A percentile compares a stretch with the other conserved stretches of the same genome.
These are phyloP conservation scores for Engraulis encrasicolus DNA, from an alignment of 2,113 vertebrate species.

Conservation along the genomic window DNA sequence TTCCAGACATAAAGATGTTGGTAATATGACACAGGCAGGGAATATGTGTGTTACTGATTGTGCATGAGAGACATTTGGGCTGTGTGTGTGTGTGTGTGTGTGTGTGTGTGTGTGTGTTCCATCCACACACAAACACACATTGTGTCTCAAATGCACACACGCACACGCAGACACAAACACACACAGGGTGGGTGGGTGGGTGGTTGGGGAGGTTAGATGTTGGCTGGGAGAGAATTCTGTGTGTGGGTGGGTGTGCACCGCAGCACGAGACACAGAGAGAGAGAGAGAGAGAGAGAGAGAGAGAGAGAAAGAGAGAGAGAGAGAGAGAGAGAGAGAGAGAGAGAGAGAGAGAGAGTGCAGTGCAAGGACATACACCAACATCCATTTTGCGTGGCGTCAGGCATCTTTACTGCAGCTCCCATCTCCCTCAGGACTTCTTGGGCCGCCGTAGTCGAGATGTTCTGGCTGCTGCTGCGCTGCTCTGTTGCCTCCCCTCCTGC, in stretches of 20 bases:
- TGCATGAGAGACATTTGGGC: constrained; percentile 42
- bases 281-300: constrained; percentile 39
- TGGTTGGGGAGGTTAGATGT: too few species aligned
- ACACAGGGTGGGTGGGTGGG: neutral
- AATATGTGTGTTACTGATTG: neutral
- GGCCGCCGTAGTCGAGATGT: constrained; percentile 77
- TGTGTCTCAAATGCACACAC: too few species aligned
- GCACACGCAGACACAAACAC: too few species aligned
- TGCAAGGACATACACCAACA: constrained; percentile 33
- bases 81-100: constrained; percentile 19
- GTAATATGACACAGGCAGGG: constrained; percentile 26
- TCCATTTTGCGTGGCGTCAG: constrained; percentile 65
- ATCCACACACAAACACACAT: too few species aligned
- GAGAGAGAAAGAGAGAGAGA: too few species aligned
- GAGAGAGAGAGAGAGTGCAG: constrained; percentile 15
- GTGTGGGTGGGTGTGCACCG: too few species aligned
- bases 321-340: too few species aligned
- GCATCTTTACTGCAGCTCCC: constrained; percentile 57
- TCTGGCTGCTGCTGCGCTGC: constrained; percentile 62
- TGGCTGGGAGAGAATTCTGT: too few species aligned
- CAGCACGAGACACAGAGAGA: too few species aligned
- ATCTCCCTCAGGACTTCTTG: constrained; percentile 66
- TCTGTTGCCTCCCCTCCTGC: constrained; percentile 25
- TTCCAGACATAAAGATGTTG: constrained; percentile 25
- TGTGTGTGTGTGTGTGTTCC: constrained; percentile 21